A percentile compares a stretch with the other conserved stretches of the same genome.
phyloP scores from a whole-genome alignment of 2,888 invertebrate genomes.

The Rhingia rostrata region DNA sequence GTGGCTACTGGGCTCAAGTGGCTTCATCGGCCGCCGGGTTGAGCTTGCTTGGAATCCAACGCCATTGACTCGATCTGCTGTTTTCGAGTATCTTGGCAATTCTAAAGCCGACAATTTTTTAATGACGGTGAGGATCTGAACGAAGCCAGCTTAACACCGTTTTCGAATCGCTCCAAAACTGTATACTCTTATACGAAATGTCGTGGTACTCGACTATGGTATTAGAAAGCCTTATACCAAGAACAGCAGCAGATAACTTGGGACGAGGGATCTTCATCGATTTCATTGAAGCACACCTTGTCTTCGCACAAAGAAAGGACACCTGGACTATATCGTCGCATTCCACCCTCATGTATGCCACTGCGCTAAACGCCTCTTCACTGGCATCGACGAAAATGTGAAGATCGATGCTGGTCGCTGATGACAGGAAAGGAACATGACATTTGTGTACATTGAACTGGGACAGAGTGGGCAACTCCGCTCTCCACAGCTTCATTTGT shows the following conservation, averaged over 20 bases:
- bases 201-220: too few relatives aligned
- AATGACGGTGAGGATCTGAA: too few relatives aligned
- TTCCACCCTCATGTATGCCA: neutral
- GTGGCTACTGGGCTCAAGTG: neutral
- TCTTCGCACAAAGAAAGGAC: neutral
- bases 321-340: neutral
- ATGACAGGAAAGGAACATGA: neutral
- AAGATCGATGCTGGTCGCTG: neutral
- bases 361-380: neutral
- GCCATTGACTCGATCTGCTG: neutral
- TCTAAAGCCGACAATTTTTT: too few relatives aligned
- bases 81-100: neutral
- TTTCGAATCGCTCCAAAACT: too few relatives aligned
- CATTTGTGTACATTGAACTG: neutral
- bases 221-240: too few relatives aligned
- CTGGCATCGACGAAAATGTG: conserved; percentile 1
- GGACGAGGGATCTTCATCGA: neutral
- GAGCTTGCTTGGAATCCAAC: neutral
- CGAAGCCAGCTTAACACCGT: too few relatives aligned
- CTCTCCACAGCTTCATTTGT: conserved; percentile 1
- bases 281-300: neutral
- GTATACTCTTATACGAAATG: too few relatives aligned
- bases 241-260: too few relatives aligned
- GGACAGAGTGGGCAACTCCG: neutral
- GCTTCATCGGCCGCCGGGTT: neutral